Percentiles rank a stretch among this genome's conserved stretches.
phyloP scores from a whole-genome alignment of 64 coral and sea anemone genomes.

The Acropora tenuis region DNA sequence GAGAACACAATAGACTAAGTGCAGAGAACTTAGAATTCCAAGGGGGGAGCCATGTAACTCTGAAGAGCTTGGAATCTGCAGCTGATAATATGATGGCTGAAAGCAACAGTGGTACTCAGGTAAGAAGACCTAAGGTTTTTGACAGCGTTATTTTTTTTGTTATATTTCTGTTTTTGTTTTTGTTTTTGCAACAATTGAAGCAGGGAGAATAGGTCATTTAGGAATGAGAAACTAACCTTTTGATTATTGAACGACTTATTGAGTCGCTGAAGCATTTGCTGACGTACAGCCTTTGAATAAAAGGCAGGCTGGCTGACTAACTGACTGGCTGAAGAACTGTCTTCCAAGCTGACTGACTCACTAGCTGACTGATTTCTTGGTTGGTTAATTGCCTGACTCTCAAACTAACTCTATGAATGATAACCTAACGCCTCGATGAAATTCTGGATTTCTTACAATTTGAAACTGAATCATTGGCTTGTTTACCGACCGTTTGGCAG shows the following conservation, averaged over 20 bases:
- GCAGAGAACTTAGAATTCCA: conserved; percentile 28
- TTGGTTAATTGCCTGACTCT: neutral
- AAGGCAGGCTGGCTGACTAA: no score
- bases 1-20: conserved; percentile 32
- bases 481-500: no score
- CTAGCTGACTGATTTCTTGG: neutral
- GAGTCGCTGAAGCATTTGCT: no score
- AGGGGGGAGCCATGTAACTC: neutral
- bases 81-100: neutral
- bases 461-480: no score
- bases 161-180: no score
- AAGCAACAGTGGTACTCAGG: conserved; percentile 21
- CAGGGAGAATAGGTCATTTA: no score
- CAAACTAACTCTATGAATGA: neutral
- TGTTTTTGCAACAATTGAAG: no score
- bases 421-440: no score
- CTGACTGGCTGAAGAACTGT: no score
- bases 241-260: neutral
- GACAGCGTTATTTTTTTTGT: no score
- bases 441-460: no score
- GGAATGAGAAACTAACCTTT: neutral
- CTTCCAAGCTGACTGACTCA: neutral
- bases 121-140: neutral
- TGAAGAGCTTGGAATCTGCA: conserved; percentile 4
- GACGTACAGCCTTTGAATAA: no score